phyloP scores from a whole-genome alignment of 2,888 invertebrate genomes.

The Morinoia aosen region DNA sequence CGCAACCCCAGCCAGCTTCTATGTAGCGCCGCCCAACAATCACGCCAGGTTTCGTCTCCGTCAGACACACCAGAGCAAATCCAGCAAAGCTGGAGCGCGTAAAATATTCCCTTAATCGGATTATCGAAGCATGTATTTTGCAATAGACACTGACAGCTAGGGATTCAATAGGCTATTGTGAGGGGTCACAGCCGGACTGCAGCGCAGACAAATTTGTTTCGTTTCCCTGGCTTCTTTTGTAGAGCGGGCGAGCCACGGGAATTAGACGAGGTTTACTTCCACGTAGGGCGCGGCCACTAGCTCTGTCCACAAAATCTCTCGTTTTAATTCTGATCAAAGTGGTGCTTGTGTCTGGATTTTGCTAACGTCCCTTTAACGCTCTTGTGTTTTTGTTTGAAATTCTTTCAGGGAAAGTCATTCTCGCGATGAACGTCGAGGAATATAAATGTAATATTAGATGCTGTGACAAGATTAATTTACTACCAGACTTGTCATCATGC shows the following conservation, averaged over 20 bases:
- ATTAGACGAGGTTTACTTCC: constrained; percentile 23
- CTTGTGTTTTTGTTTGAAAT: not conserved
- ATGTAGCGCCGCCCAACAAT: not conserved
- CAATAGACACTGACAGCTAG: constrained; percentile 38
- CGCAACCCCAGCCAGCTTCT: not conserved
- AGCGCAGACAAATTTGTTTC: constrained; percentile 34
- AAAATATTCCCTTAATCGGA: constrained; percentile 47
- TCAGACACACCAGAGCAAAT: constrained; percentile 8
- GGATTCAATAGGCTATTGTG: constrained; percentile 41
- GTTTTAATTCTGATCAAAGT: constrained; percentile 9
- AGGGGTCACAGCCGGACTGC: constrained; percentile 25
- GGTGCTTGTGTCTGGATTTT: not conserved
- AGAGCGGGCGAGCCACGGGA: not conserved
- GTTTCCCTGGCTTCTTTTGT: constrained; percentile 31
- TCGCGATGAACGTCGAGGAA: not conserved
- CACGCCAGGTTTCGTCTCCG: not conserved
- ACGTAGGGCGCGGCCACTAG: not conserved
- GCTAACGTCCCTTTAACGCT: not conserved
- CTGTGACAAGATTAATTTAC: not conserved
- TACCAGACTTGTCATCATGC: not conserved
- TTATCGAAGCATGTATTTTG: constrained; percentile 45
- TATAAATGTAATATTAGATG: not conserved
- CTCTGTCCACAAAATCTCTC: not conserved
- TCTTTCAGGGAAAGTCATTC: not conserved
- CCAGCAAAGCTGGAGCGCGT: not conserved